phyloP scores from a whole-genome alignment of 2,888 invertebrate species.

The Polyploca ridens region DNA sequence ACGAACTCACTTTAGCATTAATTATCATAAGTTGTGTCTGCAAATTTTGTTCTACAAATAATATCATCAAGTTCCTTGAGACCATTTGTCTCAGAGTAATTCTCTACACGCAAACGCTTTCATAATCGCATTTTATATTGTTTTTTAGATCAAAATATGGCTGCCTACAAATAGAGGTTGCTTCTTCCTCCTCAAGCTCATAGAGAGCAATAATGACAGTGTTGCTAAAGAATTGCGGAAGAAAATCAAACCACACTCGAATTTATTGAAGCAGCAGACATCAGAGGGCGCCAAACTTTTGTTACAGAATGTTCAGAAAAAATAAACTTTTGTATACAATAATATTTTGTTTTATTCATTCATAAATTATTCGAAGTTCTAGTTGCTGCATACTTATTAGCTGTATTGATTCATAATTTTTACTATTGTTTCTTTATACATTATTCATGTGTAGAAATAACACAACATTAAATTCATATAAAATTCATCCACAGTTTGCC shows the following conservation, averaged over 20 bases:
- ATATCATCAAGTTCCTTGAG: too few relatives aligned
- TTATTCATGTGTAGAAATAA: not conserved
- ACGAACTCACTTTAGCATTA: too few relatives aligned
- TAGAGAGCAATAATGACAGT: constrained; percentile 84
- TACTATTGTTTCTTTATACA: not conserved
- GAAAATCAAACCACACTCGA: constrained; percentile 73
- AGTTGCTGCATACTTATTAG: not conserved
- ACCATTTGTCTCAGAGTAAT: too few relatives aligned
- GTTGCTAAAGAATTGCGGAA: constrained; percentile 73
- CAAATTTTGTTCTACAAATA: too few relatives aligned
- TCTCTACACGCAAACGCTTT: too few relatives aligned
- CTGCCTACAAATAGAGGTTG: constrained; percentile 90
- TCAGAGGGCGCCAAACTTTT: constrained; percentile 87
- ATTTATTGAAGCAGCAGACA: constrained; percentile 79
- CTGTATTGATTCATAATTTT: not conserved
- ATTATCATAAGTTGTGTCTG: too few relatives aligned
- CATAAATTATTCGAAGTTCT: not conserved
- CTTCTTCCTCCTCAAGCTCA: constrained; percentile 87
- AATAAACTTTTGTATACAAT: constrained; percentile 47
- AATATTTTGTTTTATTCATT: constrained; percentile 24
- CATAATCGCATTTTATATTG: not conserved
- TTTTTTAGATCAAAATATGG: constrained; percentile 86
- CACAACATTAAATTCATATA: not conserved
- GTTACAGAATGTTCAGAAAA: constrained; percentile 76
- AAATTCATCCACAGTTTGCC: constrained; percentile 63